phyloP scores from a whole-genome alignment of 2,113 vertebrate species.

The Myiozetetes cayanensis region DNA sequence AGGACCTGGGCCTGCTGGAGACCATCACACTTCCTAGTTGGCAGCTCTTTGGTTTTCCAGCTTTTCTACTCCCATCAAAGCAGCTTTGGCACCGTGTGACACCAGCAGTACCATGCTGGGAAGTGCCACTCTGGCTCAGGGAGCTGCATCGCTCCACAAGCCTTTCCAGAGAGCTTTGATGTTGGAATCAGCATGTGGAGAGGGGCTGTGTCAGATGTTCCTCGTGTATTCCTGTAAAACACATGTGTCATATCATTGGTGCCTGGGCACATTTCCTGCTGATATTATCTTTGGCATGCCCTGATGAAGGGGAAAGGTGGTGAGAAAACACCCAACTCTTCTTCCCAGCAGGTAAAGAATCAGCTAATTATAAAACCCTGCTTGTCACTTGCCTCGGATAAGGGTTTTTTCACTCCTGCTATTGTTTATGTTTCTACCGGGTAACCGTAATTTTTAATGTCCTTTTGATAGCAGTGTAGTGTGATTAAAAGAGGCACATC shows the following conservation, averaged over 20 bases:
- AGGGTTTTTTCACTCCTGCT: neutral
- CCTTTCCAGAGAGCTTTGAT: neutral
- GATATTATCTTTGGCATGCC: neutral
- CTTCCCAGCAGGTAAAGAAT: neutral
- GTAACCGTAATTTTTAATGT: neutral
- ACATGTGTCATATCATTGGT: rapidly evolving
- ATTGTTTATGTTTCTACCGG: neutral
- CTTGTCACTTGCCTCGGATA: neutral
- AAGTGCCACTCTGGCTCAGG: rapidly evolving
- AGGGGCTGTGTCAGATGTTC: neutral
- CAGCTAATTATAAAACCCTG: neutral
- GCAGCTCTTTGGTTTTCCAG: neutral
- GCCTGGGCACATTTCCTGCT: neutral
- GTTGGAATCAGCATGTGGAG: rapidly evolving
- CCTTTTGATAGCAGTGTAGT: neutral
- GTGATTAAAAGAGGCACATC: neutral
- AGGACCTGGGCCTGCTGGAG: neutral
- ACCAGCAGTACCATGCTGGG: neutral
- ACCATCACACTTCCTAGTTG: rapidly evolving
- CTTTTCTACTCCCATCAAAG: neutral
- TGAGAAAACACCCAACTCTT: neutral
- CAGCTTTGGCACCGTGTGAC: neutral
- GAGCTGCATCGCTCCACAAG: rapidly evolving
- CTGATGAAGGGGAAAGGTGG: neutral
- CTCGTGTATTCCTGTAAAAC: neutral